These are phyloP conservation scores for Zygaena filipendulae DNA, from an alignment of 2,888 invertebrate genomes.

Conservation along the genomic window DNA sequence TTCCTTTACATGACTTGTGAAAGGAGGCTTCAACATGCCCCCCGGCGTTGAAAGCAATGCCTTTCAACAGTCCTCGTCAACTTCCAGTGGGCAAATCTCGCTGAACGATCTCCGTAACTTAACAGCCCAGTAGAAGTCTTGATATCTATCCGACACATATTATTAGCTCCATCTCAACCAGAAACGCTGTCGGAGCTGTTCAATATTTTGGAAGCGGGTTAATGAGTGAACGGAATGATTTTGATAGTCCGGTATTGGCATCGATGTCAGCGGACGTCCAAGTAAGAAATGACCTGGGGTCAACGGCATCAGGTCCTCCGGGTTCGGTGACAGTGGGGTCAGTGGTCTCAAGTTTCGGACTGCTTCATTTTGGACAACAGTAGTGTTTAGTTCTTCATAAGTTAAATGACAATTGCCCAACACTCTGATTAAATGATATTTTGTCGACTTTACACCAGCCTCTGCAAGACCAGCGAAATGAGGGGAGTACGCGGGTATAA, in stretches of 20 bases:
- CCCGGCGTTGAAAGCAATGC: no score
- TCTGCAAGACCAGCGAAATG: slow-evolving; percentile 6
- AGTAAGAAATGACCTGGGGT: slow-evolving; percentile 15
- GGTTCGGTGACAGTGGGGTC: slow-evolving; percentile 11
- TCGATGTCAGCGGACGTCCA: slow-evolving; percentile 11
- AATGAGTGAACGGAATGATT: neutral
- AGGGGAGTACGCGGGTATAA: slow-evolving; percentile 6
- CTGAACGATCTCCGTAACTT: slow-evolving; percentile 5
- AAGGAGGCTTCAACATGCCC: no score
- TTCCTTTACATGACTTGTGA: no score
- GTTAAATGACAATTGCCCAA: slow-evolving; percentile 6
- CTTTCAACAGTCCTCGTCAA: no score
- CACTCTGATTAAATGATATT: slow-evolving; percentile 5
- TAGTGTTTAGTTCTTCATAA: slow-evolving; percentile 8
- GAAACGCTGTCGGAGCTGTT: no score
- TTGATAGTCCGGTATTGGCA: slow-evolving; percentile 3
- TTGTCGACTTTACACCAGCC: slow-evolving; percentile 7
- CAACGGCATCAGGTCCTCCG: slow-evolving; percentile 9
- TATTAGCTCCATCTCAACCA: no score
- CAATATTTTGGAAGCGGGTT: neutral
- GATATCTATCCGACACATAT: slow-evolving; percentile 2
- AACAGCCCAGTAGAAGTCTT: slow-evolving; percentile 4
- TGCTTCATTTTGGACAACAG: slow-evolving; percentile 12
- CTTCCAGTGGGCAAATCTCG: slow-evolving; percentile 6
- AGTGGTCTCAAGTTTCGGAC: slow-evolving; percentile 15